A percentile compares a stretch with the other conserved stretches of the same genome.
These are phyloP conservation scores for Lycopodina hypogea DNA, from an alignment of 37 sponge, comb jelly and placozoan species.

Conservation along the genomic window DNA sequence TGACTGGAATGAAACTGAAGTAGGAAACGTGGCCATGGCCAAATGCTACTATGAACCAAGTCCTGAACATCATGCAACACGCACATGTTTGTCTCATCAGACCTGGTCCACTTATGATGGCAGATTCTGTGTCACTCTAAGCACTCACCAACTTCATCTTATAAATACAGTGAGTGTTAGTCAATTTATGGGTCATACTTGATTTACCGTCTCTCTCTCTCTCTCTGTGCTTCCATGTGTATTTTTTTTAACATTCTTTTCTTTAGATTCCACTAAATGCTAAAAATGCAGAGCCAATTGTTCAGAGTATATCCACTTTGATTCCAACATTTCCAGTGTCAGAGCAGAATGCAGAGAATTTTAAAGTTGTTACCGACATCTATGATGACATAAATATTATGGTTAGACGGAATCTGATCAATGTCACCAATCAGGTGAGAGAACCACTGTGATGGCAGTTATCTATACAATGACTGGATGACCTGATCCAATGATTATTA, in stretches of 20 bases:
- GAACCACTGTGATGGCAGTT: background rate
- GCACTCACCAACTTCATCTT: background rate
- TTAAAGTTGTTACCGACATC: slow-evolving; percentile 18
- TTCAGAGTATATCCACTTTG: slow-evolving; percentile 1
- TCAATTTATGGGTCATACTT: too few relatives aligned
- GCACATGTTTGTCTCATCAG: background rate
- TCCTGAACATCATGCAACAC: background rate
- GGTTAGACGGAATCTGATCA: background rate
- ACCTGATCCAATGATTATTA: too few relatives aligned
- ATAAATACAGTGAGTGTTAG: background rate
- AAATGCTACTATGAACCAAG: slow-evolving; percentile 19
- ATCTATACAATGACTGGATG: too few relatives aligned
- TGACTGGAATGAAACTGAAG: slow-evolving; percentile 28
- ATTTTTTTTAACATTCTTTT: background rate
- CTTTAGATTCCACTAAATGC: slow-evolving; percentile 1
- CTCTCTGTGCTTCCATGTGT: background rate
- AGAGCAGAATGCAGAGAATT: slow-evolving; percentile 40
- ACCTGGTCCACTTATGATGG: slow-evolving; percentile 5
- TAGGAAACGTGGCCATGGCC: background rate
- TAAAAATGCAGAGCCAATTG: background rate
- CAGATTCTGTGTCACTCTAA: background rate
- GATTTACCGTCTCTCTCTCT: background rate
- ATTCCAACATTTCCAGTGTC: too few relatives aligned
- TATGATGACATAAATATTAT: background rate
- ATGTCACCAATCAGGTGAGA: slow-evolving; percentile 22